Percentiles rank a stretch among this genome's conserved stretches.
phyloP scores from a whole-genome alignment of 1,140 invertebrate genomes.

The Cephus cinctus region DNA sequence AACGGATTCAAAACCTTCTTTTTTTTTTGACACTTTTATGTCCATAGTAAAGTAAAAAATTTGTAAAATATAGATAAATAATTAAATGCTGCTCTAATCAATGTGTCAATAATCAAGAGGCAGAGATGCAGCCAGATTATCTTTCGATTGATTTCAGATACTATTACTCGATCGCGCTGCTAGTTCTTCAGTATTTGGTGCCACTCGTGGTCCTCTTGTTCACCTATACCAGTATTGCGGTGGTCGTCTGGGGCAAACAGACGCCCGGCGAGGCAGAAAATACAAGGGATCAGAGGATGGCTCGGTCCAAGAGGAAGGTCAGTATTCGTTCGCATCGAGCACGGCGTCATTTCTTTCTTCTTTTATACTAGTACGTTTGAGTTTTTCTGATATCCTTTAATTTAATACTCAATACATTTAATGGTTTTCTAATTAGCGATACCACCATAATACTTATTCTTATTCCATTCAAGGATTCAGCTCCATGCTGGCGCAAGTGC shows the following conservation, averaged over 20 bases:
- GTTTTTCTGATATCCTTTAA: too few relatives aligned
- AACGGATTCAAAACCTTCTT: not conserved
- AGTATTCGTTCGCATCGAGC: too few relatives aligned
- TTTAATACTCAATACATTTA: too few relatives aligned
- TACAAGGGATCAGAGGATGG: constrained; percentile 76
- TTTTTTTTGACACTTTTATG: not conserved
- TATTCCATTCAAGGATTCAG: too few relatives aligned
- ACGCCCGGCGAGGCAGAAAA: constrained; percentile 84
- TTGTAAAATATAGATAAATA: too few relatives aligned
- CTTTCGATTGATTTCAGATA: constrained; percentile 45
- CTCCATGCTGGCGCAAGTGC: too few relatives aligned
- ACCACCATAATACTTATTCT: too few relatives aligned
- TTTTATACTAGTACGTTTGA: too few relatives aligned
- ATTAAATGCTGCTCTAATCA: too few relatives aligned
- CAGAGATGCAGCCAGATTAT: not conserved
- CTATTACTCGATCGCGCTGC: constrained; percentile 74
- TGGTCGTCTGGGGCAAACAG: constrained; percentile 85
- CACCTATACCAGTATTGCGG: constrained; percentile 83
- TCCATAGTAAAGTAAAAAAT: not conserved
- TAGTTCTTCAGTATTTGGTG: constrained; percentile 83
- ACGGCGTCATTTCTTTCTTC: not conserved
- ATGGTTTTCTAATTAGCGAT: too few relatives aligned
- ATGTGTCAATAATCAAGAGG: not conserved
- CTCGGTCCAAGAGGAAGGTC: constrained; percentile 87
- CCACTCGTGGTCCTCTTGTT: constrained; percentile 82